phyloP scores from a whole-genome alignment of 2,113 vertebrate genomes.

The Zosterops hypoxanthus region DNA sequence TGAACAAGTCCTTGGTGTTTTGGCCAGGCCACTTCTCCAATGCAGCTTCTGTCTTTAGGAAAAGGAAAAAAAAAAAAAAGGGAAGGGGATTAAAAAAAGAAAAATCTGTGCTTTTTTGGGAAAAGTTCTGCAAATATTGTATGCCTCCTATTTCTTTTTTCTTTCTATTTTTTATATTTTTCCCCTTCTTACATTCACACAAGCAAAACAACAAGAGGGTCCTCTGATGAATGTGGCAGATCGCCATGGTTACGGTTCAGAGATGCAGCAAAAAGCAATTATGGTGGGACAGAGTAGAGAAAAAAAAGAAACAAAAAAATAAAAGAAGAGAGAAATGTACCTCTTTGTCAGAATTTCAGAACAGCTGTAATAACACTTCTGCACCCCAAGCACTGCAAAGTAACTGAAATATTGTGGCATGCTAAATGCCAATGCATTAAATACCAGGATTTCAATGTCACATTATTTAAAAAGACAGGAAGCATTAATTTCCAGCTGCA shows the following conservation, averaged over 20 bases:
- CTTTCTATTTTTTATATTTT: background rate
- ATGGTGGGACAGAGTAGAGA: slow-evolving; percentile 74
- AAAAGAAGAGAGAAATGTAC: slow-evolving; percentile 74
- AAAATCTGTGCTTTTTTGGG: slow-evolving; percentile 8
- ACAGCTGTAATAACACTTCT: slow-evolving; percentile 88
- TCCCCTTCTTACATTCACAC: slow-evolving; percentile 63
- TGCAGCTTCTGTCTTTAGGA: slow-evolving; percentile 25
- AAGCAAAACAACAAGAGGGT: slow-evolving; percentile 83
- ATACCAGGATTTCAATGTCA: slow-evolving; percentile 78
- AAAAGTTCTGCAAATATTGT: slow-evolving; percentile 72
- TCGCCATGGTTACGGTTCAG: slow-evolving; percentile 87
- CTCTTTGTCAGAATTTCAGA: slow-evolving; percentile 87
- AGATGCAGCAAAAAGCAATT: slow-evolving; percentile 87
- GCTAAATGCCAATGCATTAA: slow-evolving; percentile 79
- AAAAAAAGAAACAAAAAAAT: background rate
- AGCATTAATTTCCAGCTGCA: slow-evolving; percentile 82
- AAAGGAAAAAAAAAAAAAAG: background rate
- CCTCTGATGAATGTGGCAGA: slow-evolving; percentile 82
- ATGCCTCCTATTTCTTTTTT: slow-evolving; percentile 51
- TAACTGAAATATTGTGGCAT: slow-evolving; percentile 83
- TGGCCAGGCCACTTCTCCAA: background rate
- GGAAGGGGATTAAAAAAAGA: background rate
- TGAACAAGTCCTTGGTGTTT: slow-evolving; percentile 33
- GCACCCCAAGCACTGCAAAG: slow-evolving; percentile 80
- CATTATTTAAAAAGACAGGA: slow-evolving; percentile 81